phyloP scores from a whole-genome alignment of 2,888 invertebrate genomes.

The Synergus umbraculus region DNA sequence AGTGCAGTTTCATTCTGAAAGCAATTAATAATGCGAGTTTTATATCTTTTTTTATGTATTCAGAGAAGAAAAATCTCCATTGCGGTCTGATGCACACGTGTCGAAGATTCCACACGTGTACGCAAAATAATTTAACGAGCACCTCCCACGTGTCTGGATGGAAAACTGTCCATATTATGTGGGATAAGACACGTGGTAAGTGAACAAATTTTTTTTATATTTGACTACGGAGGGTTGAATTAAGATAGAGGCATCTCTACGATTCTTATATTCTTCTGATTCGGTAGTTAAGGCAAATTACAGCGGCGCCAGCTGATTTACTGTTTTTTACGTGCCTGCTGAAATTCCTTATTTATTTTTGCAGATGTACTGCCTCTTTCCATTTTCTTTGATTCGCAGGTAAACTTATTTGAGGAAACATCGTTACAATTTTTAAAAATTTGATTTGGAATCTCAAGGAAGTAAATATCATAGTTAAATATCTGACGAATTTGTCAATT shows the following conservation, averaged over 20 bases:
- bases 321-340: background rate
- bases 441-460: too few relatives aligned
- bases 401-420: too few relatives aligned
- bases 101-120: background rate
- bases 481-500: too few relatives aligned
- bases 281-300: constrained; percentile 1
- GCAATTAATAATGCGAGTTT: background rate
- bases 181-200: constrained; percentile 29
- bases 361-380: too few relatives aligned
- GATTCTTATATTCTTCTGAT: constrained; percentile 6
- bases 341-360: too few relatives aligned
- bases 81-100: background rate
- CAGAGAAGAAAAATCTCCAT: background rate
- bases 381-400: too few relatives aligned
- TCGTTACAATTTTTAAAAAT: too few relatives aligned
- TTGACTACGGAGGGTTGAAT: background rate
- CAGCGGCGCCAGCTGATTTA: constrained; percentile 1
- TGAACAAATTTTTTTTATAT: constrained; percentile 1
- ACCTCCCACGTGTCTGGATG: constrained; percentile 31
- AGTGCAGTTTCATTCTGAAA: background rate
- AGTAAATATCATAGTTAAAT: too few relatives aligned
- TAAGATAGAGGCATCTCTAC: background rate
- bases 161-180: constrained; percentile 31
- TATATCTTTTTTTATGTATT: background rate
- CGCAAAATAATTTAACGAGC: constrained; percentile 20